These are phyloP conservation scores for Metalampra italica DNA, from an alignment of 2,888 invertebrate species.

Conservation along the genomic window DNA sequence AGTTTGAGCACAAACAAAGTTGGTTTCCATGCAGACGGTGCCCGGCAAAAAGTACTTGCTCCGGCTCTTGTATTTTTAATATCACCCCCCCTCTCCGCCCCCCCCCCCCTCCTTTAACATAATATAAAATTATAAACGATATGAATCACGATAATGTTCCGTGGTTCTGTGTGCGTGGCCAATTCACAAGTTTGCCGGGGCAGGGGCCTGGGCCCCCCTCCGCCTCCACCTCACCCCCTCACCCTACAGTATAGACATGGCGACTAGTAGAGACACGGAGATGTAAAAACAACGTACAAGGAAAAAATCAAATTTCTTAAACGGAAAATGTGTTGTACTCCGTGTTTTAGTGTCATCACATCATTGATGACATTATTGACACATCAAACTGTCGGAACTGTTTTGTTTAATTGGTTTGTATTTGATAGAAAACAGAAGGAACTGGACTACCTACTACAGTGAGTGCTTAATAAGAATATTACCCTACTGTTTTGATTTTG, in stretches of 20 bases:
- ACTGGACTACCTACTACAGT: no score
- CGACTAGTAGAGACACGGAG: constrained; percentile 6
- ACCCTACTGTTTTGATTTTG: no score
- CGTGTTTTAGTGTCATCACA: no score
- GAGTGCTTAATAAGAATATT: no score
- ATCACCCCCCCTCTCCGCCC: constrained; percentile 50
- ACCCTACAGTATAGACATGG: constrained; percentile 15
- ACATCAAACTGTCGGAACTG: no score
- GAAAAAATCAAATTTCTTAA: neutral
- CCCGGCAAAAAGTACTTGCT: constrained; percentile 53
- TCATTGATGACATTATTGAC: no score
- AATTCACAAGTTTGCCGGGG: constrained; percentile 70
- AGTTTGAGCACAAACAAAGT: constrained; percentile 67
- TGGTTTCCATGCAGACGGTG: constrained; percentile 65
- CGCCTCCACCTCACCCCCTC: constrained; percentile 27
- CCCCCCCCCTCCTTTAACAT: constrained; percentile 70
- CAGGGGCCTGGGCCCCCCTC: constrained; percentile 37
- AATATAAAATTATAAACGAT: constrained; percentile 78
- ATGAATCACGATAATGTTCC: constrained; percentile 77
- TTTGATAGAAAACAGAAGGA: no score
- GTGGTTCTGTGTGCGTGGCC: constrained; percentile 66
- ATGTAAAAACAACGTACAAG: neutral
- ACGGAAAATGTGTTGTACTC: no score
- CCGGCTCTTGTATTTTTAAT: constrained; percentile 74
- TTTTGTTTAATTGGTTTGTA: no score